These are phyloP conservation scores for Odontophorus gujanensis DNA, from an alignment of 2,113 vertebrate genomes.

Conservation along the genomic window DNA sequence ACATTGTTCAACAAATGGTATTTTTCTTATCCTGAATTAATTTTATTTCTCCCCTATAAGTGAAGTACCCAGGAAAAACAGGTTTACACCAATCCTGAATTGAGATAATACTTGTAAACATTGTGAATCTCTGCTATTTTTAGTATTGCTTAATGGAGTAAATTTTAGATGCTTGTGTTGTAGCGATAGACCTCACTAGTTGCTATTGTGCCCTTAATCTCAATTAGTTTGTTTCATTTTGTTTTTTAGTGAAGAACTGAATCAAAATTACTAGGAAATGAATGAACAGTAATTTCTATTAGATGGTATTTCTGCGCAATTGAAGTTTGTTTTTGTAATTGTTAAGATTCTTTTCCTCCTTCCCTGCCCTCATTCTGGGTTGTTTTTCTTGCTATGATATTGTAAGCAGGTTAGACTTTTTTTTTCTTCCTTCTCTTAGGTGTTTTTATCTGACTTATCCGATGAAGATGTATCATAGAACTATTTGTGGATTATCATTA, in stretches of 20 bases:
- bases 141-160: neutral
- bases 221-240: neutral
- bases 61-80: neutral
- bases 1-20: neutral
- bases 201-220: neutral
- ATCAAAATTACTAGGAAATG: neutral
- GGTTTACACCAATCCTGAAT: neutral
- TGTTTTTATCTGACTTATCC: neutral
- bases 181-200: neutral
- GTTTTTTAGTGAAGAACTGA: neutral
- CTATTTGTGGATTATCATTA: neutral
- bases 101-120: neutral
- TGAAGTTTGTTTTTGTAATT: neutral
- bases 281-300: neutral
- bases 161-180: neutral
- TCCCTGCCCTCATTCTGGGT: fast-evolving
- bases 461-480: neutral
- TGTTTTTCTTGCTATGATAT: neutral
- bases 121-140: neutral
- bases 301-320: neutral
- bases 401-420: neutral
- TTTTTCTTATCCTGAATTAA: neutral
- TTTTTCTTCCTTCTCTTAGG: fast-evolving
- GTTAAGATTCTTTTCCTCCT: neutral
- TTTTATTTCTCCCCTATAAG: neutral